A percentile compares a stretch with the other conserved stretches of the same genome.
Evolutionary conservation across 37 sponge, comb jelly and placozoan genomes (phyloP).

Genomic region (Dysidea cf. avara): DNA sequence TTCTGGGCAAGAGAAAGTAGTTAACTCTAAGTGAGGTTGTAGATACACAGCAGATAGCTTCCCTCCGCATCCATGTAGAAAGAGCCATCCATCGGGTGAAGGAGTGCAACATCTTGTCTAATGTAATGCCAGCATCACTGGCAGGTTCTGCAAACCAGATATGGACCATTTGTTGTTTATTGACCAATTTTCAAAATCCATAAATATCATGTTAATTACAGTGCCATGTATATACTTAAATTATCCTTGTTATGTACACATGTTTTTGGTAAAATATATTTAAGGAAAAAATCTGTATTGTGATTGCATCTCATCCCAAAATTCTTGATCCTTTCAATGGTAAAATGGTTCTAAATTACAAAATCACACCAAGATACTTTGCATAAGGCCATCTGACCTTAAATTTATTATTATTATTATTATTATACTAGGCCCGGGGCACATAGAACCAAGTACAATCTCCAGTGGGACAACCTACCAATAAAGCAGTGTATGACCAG

Average conservation of each 20-base stretch:
- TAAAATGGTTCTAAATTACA: no score
- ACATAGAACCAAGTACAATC: no score
- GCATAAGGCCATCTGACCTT: not conserved
- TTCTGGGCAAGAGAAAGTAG: no score
- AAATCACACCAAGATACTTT: not conserved
- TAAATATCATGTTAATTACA: not conserved
- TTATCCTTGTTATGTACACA: not conserved
- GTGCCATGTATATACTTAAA: not conserved
- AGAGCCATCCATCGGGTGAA: no score
- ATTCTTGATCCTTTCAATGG: not conserved
- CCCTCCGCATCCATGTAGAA: slow-evolving; percentile 18
- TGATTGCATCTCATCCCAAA: not conserved
- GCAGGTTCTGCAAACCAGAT: not conserved
- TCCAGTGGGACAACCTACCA: no score
- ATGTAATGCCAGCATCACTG: not conserved
- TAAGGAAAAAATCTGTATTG: not conserved
- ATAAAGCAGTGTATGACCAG: no score
- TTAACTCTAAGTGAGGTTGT: slow-evolving; percentile 3
- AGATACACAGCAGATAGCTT: not conserved
- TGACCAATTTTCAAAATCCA: no score
- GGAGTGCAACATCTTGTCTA: not conserved
- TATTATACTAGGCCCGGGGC: no score
- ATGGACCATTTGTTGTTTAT: slow-evolving; percentile 5
- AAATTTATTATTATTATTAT: no score
- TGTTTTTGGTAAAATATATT: not conserved